These are phyloP conservation scores for Bubo blakistoni DNA, from an alignment of 2,113 vertebrate species.

Conservation along the genomic window DNA sequence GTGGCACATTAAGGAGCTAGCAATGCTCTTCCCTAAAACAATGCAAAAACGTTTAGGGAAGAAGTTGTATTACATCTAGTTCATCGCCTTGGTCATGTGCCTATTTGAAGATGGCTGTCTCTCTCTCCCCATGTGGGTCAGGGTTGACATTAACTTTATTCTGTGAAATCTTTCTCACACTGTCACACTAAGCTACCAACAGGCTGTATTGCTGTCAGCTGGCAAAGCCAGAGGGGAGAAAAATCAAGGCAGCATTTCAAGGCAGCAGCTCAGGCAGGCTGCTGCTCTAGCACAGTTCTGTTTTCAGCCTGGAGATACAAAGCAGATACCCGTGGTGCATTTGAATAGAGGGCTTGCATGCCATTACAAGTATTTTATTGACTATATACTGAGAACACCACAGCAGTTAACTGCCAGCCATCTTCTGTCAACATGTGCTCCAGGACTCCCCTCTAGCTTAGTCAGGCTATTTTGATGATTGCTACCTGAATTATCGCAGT, in stretches of 20 bases:
- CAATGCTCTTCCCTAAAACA: background rate
- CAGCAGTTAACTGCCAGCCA: background rate
- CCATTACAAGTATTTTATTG: background rate
- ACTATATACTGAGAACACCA: background rate
- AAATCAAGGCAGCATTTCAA: background rate
- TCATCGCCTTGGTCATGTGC: background rate
- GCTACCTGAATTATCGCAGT: background rate
- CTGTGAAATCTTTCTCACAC: background rate
- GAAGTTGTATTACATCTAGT: background rate
- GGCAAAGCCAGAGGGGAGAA: background rate
- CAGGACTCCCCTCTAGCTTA: background rate
- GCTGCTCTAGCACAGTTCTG: background rate
- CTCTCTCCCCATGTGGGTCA: background rate
- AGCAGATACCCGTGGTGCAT: background rate
- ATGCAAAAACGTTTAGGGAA: accelerated
- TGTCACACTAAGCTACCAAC: background rate
- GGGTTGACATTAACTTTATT: background rate
- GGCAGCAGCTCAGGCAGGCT: background rate
- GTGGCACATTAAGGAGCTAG: background rate
- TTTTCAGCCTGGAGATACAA: background rate
- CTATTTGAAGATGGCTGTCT: background rate
- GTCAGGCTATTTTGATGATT: background rate
- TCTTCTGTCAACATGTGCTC: background rate
- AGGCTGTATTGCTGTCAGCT: background rate
- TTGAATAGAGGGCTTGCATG: background rate